Percentiles rank a stretch among this genome's conserved stretches.
Conservation (phyloP, 2,888 invertebrate genomes). For the Busseola fusca region DNA sequence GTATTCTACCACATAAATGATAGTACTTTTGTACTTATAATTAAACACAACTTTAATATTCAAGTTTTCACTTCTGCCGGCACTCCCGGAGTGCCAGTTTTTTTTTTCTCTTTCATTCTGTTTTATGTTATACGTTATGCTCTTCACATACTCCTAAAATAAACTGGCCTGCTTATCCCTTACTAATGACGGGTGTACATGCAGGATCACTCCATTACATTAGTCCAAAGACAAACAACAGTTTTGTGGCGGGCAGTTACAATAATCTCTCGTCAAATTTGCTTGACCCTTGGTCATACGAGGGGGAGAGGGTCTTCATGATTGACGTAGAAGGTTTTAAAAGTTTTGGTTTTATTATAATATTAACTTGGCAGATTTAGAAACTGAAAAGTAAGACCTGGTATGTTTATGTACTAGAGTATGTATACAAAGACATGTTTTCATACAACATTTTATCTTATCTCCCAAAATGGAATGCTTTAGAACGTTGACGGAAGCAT, state of each 20-base stretch:
- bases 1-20: too few relatives aligned
- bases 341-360: slow-evolving; percentile 4
- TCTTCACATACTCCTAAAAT: slow-evolving; percentile 25
- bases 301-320: slow-evolving; percentile 36
- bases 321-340: slow-evolving; percentile 27
- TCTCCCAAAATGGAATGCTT: slow-evolving; percentile 16
- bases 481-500: slow-evolving; percentile 31
- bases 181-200: slow-evolving; percentile 71
- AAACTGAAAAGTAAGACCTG: background rate
- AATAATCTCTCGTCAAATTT: slow-evolving; percentile 84
- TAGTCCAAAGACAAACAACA: slow-evolving; percentile 82
- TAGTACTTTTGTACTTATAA: too few relatives aligned
- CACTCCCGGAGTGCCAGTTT: too few relatives aligned
- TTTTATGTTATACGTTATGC: background rate
- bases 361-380: background rate
- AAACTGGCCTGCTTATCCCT: slow-evolving; percentile 46
- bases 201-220: slow-evolving; percentile 76
- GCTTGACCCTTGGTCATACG: slow-evolving; percentile 73
- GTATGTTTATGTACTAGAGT: background rate
- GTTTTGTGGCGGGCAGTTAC: slow-evolving; percentile 73
- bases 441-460: slow-evolving; percentile 1
- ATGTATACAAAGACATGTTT: background rate
- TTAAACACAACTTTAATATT: too few relatives aligned
- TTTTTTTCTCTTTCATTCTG: slow-evolving; percentile 8
- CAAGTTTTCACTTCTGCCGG: too few relatives aligned